Evolutionary conservation across 2,888 invertebrate species (phyloP), one percentile per base, ranked within the genome.

Genomic region (Xestoiulus laeticollis): DNA sequence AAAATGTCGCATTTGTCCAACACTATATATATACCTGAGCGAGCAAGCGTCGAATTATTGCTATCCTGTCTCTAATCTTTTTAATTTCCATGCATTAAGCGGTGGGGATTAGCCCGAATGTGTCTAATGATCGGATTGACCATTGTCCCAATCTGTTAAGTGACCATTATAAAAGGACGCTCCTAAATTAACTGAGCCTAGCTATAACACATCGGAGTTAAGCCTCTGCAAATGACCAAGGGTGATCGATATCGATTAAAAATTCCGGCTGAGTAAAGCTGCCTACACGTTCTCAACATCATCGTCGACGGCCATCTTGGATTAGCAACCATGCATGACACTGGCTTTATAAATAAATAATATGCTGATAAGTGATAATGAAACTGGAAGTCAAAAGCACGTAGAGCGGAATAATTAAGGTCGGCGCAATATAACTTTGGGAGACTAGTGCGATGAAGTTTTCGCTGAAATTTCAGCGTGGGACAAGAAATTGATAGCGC

Each of bases 101-200:
- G 53, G n/a, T 2, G 33, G 53, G 53, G 53, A 53, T 53, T 53
- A 53, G 53, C 53, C 53, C 53, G 53, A 53, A 53, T 53, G 53
- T n/a, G 19, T 53, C 53, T 53, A 53, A 53, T 53, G 53, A 19
- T 16, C 53, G n/a, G 53, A 53, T 53, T 53, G 53, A 53, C 53
- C 53, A 53, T 53, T 53, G 53, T 53, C 53, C 53, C 53, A 53
- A 53, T 53, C 53, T 53, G 53, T 53, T 53, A 53, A 53, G 53
- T 53, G 53, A 53, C 53, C 53, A 53, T 53, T 53, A 53, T 1
- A 53, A 53, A 53, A 53, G 53, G 53, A 53, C 53, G 53, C 53
- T 16, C n/a, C 53, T 53, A 53, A 53, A 53, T 53, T n/a, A 53
- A 53, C 53, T n/a, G 53, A 53, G 53, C 53, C n/a, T n/a, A n/a